Evolutionary conservation across 1,140 invertebrate species (phyloP), one percentile per base, ranked within the genome.

Genomic region (Wiebesia pumilae): DNA sequence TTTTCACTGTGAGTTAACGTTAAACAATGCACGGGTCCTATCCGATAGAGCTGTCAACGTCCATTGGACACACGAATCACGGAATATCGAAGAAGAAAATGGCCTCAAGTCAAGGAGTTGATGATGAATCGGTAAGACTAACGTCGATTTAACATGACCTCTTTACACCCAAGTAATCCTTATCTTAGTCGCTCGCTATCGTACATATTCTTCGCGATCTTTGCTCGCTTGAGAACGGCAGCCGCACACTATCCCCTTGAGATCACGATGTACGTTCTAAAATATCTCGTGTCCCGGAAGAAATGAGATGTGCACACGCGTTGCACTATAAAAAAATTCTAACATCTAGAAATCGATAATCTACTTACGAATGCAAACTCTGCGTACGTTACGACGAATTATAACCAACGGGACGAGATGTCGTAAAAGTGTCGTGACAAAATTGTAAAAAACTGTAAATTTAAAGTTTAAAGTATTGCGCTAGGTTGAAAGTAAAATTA

Each of bases 141-240:
- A 24, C 16, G 33, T 27, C 47, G n/a, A 24, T 83, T 73, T 35
- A 73, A 83, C 75, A 51, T 40, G 7, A 40, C 10, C 21, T 73
- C 40, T 58, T 81, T 85, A 85, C 35, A 73, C 73, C 51, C 30
- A 40, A 1, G 47, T 77, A 81, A 86, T 81, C 65, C 65, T 86
- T 81, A 86, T 77, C 71, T 84, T 51, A 62, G 65, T 58, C 33
- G 75, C 40, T 35, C 35, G 43, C 65, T 9, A 27, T 14, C 24
- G n/a, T 47, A 82, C 51, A 58, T 79, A 77, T 40, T 86, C 58
- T 86, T 81, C 51, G 80, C 88, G 86, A 88, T 88, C 89, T 87
- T 78, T 81, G 86, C 83, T 88, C 85, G 77, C 84, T 87, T 83
- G 83, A n/a, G n/a, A 83, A 86, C 65, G 47, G 69, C 43, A 73